A percentile compares a stretch with the other conserved stretches of the same genome.
Evolutionary conservation across 1,140 invertebrate species (phyloP).

Genomic region (Matsumurasca onukii): DNA sequence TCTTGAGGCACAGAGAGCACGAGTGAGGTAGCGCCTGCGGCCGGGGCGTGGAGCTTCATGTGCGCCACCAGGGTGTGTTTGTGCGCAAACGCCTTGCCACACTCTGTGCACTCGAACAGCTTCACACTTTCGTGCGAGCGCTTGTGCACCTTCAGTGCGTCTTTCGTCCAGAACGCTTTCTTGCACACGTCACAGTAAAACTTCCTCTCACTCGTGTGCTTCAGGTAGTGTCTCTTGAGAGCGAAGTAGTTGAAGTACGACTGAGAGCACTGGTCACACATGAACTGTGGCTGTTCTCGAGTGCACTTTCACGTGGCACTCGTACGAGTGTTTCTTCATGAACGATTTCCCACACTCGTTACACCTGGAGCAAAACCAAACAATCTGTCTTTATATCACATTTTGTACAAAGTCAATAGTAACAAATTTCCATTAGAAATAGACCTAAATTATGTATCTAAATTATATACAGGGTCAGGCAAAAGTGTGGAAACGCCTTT

Average conservation of each 20-base stretch:
- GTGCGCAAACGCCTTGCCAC: constrained; percentile 59
- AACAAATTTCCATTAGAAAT: too few species aligned
- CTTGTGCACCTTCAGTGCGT: constrained; percentile 63
- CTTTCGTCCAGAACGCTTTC: constrained; percentile 55
- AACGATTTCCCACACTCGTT: constrained; percentile 30
- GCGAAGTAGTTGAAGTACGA: constrained; percentile 28
- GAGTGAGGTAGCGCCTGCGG: constrained; percentile 51
- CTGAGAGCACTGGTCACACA: constrained; percentile 65
- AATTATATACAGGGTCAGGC: too few species aligned
- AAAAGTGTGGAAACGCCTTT: too few species aligned
- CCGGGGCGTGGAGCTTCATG: constrained; percentile 56
- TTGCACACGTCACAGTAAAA: constrained; percentile 72
- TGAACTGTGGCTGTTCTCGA: constrained; percentile 58
- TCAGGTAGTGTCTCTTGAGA: constrained; percentile 56
- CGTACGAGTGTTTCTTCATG: constrained; percentile 32
- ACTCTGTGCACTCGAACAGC: constrained; percentile 55
- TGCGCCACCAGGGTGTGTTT: constrained; percentile 59
- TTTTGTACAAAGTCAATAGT: background rate
- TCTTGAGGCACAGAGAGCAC: constrained; percentile 56
- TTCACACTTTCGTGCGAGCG: constrained; percentile 57
- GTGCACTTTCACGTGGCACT: constrained; percentile 61
- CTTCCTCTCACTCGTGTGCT: constrained; percentile 60
- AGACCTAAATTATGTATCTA: too few species aligned
- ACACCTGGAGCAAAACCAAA: constrained; percentile 25
- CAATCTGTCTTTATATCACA: background rate